A percentile compares a stretch with the other conserved stretches of the same genome.
Evolutionary conservation across 2,113 vertebrate genomes (phyloP).

Genomic region (Xiphias gladius): DNA sequence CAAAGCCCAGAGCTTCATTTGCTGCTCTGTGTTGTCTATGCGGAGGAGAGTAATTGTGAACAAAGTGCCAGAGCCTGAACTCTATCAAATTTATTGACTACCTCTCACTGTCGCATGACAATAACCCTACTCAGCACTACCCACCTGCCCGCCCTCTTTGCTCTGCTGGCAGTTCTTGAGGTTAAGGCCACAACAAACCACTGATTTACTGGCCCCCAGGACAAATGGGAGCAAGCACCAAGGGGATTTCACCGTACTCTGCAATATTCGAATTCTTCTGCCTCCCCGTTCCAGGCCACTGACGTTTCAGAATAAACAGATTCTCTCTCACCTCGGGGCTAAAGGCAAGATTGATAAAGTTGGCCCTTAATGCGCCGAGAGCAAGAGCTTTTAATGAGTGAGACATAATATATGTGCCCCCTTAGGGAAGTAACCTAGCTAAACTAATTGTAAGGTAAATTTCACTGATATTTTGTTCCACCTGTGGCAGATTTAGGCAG

Average conservation of each 20-base stretch:
- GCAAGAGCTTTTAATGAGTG: slow-evolving; percentile 60
- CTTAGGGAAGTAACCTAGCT: slow-evolving; percentile 38
- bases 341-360: slow-evolving; percentile 65
- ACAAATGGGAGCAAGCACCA: slow-evolving; percentile 71
- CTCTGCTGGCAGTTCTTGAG: slow-evolving; percentile 69
- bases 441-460: slow-evolving; percentile 75
- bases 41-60: slow-evolving; percentile 62
- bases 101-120: slow-evolving; percentile 63
- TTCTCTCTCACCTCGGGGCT: slow-evolving; percentile 67
- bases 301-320: slow-evolving; percentile 76
- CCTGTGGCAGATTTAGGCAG: slow-evolving; percentile 30
- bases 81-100: slow-evolving; percentile 76
- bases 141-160: slow-evolving; percentile 62
- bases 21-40: slow-evolving; percentile 17
- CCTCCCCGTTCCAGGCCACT: slow-evolving; percentile 64
- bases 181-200: slow-evolving; percentile 74
- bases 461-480: slow-evolving; percentile 63
- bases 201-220: slow-evolving; percentile 72
- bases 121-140: slow-evolving; percentile 52
- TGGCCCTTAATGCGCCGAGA: slow-evolving; percentile 16
- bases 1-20: slow-evolving; percentile 6
- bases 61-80: slow-evolving; percentile 65
- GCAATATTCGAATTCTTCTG: slow-evolving; percentile 75
- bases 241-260: slow-evolving; percentile 68
- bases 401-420: slow-evolving; percentile 30